Base-by-base conservation (phyloP, 2,797 vertebrate species). In the Sylvia borin region DNA sequence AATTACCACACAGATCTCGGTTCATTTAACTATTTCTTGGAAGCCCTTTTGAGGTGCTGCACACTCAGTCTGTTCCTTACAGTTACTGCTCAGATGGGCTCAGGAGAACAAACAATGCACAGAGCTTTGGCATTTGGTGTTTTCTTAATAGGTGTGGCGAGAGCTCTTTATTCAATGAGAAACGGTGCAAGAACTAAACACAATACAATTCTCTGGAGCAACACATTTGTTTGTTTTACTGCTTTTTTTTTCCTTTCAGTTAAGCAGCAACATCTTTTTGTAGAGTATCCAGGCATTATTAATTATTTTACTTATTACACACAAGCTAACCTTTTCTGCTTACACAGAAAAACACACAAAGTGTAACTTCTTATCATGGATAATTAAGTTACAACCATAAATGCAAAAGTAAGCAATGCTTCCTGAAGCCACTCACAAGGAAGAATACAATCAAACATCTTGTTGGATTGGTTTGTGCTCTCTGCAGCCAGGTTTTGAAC, bases 351-450 rank as follows among this genome's bases (percentile, higher is more conserved):
- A 58, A 11, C 0, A 54, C 24, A 38, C 17, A 29, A 86, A 13
- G 5, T 4, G 13, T 25, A 62, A 11, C 4, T 50, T 19, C 47
- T 29, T 18, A 6, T 7, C 7, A 42, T 1, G 1, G 17, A 57
- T 7, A 32, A 42, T 15, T 16, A 43, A 40, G 4, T 19, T 21
- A 8, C 6, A 88, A 29, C 22, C 24, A 1, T 17, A 54, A 15
- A 31, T 20, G 11, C 27, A 84, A 68, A n/a, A 14, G 16, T 40
- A 31, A 86, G 13, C 21, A 54, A 19, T 18, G 66, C n/a, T 72
- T 77, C 15, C 48, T 71, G 3, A 81, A 70, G 9, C 8, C 22
- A 20, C 21, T 31, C 50, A 48, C 18, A 78, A 40, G 16, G n/a
- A 77, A 79, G n/a, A 77, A 42, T 2, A 55, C 5, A 26, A n/a